Evolutionary conservation across 2,113 vertebrate genomes (phyloP), one percentile per base, ranked within the genome.

Genomic region (Petromus typicus): DNA sequence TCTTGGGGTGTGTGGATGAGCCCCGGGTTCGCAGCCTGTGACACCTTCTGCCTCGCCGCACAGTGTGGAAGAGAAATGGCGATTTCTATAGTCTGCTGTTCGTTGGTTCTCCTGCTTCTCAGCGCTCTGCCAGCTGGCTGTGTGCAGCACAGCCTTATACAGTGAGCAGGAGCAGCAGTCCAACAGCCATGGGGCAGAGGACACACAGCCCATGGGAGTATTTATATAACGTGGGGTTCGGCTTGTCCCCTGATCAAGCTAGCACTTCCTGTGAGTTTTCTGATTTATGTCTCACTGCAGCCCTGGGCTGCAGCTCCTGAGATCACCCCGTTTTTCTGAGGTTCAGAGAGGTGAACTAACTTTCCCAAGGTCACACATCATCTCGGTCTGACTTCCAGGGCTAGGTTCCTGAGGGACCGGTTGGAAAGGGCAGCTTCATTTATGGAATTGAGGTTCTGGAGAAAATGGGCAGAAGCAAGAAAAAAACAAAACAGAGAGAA

Each of bases 341-440:
- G 79, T 61, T 86, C 94, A 75, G 93, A 79, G 76, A 85, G 64
- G 32, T 73, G 20, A 64, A 94, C 43, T 45, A 40, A 73, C 20
- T 63, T 40, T 32, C 5, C 64, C 51, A 67, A 79, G 30, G 27
- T 90, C 80, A 94, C 67, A 83, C 18, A 56, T 85, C 11, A 25
- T 73, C 56, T 90, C 67, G 32, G 22, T 83, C 34, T 73, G 76
- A 59, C 59, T 78, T 86, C 20, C 64, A 32, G 32, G 75, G 43
- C 83, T 27, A 16, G 45, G 32, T 2, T 64, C 37, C 56, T 45
- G 34, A 85, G 34, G 32, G 56, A 18, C 14, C 51, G n/a, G 11
- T 76, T 91, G 61, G 61, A 45, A n/a, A 48, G 64, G 51, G 45
- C 7, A 73, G 78, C 32, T 73, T 22, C 2, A 1, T 51, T 92